Evolutionary conservation across 2,888 invertebrate species (phyloP).

Genomic region (Deroplatys truncata): DNA sequence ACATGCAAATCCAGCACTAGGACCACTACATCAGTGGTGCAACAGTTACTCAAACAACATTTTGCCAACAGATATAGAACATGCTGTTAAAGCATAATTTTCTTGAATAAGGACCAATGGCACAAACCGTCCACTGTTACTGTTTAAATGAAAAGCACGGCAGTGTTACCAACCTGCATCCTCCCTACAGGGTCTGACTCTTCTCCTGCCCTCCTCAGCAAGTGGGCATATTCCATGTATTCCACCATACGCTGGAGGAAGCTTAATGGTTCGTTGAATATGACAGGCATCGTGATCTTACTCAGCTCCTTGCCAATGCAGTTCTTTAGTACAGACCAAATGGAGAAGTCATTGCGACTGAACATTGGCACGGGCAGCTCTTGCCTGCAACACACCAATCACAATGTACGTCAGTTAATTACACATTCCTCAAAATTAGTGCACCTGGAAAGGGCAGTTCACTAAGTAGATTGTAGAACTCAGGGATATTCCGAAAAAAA

Average conservation of each 20-base stretch:
- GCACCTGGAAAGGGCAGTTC: no score
- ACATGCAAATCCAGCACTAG: no score
- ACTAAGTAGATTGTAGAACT: no score
- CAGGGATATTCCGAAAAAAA: no score
- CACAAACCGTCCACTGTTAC: no score
- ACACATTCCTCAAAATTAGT: no score
- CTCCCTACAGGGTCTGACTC: conserved; percentile 76
- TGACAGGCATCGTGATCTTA: conserved; percentile 95
- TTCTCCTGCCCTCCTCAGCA: conserved; percentile 71
- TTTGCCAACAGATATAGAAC: no score
- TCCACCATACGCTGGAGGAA: conserved; percentile 93
- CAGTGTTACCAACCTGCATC: conserved; percentile 58
- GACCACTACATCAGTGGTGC: no score
- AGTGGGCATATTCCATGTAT: conserved; percentile 84
- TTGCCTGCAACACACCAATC: conserved; percentile 50
- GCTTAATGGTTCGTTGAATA: conserved; percentile 93
- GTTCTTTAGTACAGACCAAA: conserved; percentile 88
- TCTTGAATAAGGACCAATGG: no score
- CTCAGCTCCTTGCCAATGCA: conserved; percentile 90
- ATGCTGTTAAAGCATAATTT: no score
- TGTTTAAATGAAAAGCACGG: no score
- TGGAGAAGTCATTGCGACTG: conserved; percentile 74
- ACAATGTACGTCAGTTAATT: background rate
- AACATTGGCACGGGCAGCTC: conserved; percentile 69
- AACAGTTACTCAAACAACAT: no score